Conservation (phyloP, 2,113 vertebrate genomes). For the Alligator sinensis region DNA sequence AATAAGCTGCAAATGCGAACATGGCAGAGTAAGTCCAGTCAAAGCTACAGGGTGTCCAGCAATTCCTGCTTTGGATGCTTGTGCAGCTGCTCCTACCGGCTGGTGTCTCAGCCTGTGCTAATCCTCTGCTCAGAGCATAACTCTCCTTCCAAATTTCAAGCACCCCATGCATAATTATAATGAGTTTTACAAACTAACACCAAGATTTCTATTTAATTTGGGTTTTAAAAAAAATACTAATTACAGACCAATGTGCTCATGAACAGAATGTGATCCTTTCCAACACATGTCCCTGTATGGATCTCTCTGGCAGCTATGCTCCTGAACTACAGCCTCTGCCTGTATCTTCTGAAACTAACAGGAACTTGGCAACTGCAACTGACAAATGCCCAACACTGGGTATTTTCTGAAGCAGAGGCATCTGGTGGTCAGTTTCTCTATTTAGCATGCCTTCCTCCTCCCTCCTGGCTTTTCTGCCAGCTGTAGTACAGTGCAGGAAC, state of each 20-base stretch:
- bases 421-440: not conserved
- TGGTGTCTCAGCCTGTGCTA: too few species aligned
- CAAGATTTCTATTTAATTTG: not conserved
- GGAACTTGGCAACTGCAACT: not conserved
- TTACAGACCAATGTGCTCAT: not conserved
- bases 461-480: accelerated
- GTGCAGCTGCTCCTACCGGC: too few species aligned
- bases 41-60: accelerated
- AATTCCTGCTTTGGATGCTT: not conserved
- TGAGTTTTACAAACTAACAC: not conserved
- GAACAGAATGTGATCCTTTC: not conserved
- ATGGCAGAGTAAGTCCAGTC: too few species aligned
- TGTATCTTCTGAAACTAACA: not conserved
- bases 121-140: not conserved
- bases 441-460: not conserved
- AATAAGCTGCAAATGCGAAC: too few species aligned
- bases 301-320: not conserved
- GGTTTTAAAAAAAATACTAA: not conserved
- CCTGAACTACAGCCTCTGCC: too few species aligned
- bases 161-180: not conserved
- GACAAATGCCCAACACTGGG: too few species aligned
- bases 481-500: not conserved
- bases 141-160: not conserved
- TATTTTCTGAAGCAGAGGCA: not conserved
- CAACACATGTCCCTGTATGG: too few species aligned